Percentiles rank a stretch among this genome's conserved stretches.
Conservation (phyloP, 2,797 vertebrate species). For the Coracias cyanogaster region DNA sequence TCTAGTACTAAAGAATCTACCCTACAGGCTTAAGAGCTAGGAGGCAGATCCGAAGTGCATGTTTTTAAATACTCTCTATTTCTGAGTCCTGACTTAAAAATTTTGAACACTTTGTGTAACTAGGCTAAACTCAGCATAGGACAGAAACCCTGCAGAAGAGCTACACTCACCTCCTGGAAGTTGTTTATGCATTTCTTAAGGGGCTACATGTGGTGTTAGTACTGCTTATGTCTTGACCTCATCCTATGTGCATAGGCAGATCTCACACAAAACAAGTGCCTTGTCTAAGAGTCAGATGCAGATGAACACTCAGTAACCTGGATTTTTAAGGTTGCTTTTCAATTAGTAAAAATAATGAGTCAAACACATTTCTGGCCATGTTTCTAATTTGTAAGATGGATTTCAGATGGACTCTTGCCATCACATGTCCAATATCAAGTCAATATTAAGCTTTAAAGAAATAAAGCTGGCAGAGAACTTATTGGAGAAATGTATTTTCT, state of each 20-base stretch:
- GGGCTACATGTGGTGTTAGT: neutral
- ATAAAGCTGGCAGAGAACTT: neutral
- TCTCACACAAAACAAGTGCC: neutral
- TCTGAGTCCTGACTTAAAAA: neutral
- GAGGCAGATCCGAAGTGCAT: neutral
- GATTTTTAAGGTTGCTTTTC: neutral
- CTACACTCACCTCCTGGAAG: neutral
- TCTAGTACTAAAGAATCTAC: neutral
- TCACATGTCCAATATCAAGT: neutral
- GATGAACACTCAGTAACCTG: neutral
- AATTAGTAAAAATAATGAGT: neutral
- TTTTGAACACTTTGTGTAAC: neutral
- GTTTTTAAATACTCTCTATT: neutral
- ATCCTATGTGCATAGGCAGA: neutral
- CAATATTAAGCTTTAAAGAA: neutral
- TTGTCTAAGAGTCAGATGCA: neutral
- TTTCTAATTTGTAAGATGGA: neutral
- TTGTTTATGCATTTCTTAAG: neutral
- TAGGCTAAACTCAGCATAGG: neutral
- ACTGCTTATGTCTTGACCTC: neutral
- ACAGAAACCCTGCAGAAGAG: neutral
- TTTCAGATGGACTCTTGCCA: neutral
- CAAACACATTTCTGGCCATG: neutral
- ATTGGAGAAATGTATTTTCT: neutral
- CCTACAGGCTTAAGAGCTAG: neutral